phyloP scores from a whole-genome alignment of 2,888 invertebrate species.

The Nymphalis urticae region DNA sequence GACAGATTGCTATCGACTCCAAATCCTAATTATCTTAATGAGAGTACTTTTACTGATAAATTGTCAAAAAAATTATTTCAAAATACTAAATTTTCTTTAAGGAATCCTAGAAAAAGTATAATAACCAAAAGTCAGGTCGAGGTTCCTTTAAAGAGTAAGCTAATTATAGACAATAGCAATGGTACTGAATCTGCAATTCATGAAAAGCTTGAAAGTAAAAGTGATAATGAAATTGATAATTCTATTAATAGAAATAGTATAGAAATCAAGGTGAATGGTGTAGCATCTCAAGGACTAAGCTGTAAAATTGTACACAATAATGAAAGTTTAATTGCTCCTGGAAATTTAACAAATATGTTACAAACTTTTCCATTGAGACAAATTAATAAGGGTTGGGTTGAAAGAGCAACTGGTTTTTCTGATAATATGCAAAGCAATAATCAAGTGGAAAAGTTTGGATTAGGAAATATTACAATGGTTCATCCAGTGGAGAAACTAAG shows the following conservation, averaged over 20 bases:
- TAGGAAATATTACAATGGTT: conserved; percentile 59
- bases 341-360: conserved; percentile 40
- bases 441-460: conserved; percentile 57
- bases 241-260: not conserved
- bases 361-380: conserved; percentile 53
- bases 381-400: conserved; percentile 70
- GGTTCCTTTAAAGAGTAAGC: conserved; percentile 23
- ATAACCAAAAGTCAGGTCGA: conserved; percentile 16
- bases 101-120: conserved; percentile 88
- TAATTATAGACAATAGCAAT: conserved; percentile 40
- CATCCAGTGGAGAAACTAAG: conserved; percentile 52
- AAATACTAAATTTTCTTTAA: conserved; percentile 84
- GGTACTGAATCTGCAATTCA: not conserved
- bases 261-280: not conserved
- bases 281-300: not conserved
- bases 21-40: conserved; percentile 45
- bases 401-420: conserved; percentile 71
- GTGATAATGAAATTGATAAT: not conserved
- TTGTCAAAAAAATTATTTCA: conserved; percentile 86
- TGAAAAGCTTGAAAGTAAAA: not conserved
- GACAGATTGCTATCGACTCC: conserved; percentile 54
- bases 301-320: conserved; percentile 5
- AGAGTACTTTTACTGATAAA: conserved; percentile 72
- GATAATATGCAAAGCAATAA: conserved; percentile 42
- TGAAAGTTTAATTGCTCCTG: conserved; percentile 23